Base-by-base conservation (phyloP, 2,113 vertebrate species). In the Rhagologus leucostigma region DNA sequence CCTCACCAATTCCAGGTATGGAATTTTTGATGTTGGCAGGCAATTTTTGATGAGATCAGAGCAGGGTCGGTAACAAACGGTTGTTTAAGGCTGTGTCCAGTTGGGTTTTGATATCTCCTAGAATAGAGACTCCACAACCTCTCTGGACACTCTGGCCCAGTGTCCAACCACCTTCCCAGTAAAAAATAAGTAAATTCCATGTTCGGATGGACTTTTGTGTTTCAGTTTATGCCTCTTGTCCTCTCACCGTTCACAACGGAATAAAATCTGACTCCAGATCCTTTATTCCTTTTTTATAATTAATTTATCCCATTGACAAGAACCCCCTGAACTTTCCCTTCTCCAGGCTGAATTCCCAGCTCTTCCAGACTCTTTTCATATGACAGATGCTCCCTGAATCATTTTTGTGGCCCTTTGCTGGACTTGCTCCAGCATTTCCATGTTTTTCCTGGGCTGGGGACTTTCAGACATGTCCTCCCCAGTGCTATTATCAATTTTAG, bases 341-440 rank as follows among this genome's bases (percentile, higher is more conserved):
- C 47, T 77, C 6, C 12, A 67, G 16, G 32, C 16, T 50, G 44
- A 87, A 47, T 19, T 87, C 24, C 20, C 57, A 47, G 4, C 5
- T 81, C 18, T 76, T 35, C 33, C 57, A 71, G 3, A 11, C 4
- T 33, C 23, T 60, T 18, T 16, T n/a, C 39, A 16, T 3, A 4
- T 1, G 4, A 3, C 7, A 46, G 17, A 29, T 62, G 5, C 13
- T 70, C 24, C 23, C 18, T 53, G 32, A 42, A 23, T 6, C 0
- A 7, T 46, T 71, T 84, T 11, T 21, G 68, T 37, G 30, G 7
- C n/a, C 10, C 10, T 67, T 84, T 2, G 0, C 37, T 67, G 81
- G 56, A 3, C 6, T 50, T 33, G 16, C 4, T 41, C 15, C 13
- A n/a, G 2, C 12, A 20, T 44, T 0, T 68, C 57, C 47, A 8